Percentiles rank a stretch among this genome's conserved stretches.
These are phyloP conservation scores for Diplogasteroides magnus DNA, from an alignment of 1,140 invertebrate species.

Conservation along the genomic window DNA sequence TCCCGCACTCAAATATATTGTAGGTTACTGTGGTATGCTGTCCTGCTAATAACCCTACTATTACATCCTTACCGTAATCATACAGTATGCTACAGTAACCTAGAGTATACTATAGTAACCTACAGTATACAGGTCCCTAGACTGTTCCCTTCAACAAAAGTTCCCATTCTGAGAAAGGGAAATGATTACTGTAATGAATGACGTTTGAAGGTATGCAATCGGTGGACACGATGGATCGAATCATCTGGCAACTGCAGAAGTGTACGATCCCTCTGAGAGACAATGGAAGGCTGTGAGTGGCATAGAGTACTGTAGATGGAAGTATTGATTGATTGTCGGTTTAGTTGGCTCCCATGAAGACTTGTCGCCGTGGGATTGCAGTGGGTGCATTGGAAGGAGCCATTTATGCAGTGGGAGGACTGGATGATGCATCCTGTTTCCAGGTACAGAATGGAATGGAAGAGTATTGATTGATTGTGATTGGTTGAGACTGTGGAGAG, in stretches of 20 bases:
- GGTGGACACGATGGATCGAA: conserved; percentile 84
- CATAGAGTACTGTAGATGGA: conserved; percentile 76
- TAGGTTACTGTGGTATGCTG: too few relatives aligned
- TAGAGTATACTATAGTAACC: too few relatives aligned
- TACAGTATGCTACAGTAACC: too few relatives aligned
- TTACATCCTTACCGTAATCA: too few relatives aligned
- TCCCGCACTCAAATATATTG: too few relatives aligned
- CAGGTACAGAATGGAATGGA: not conserved
- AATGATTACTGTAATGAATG: not conserved
- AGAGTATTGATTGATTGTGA: not conserved
- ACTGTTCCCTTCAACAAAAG: too few relatives aligned
- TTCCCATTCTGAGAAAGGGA: too few relatives aligned
- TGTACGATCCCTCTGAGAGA: conserved; percentile 90
- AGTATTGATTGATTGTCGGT: conserved; percentile 36
- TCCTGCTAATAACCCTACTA: not conserved
- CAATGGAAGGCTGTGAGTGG: conserved; percentile 93
- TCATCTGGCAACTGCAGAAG: conserved; percentile 72
- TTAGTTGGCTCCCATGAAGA: conserved; percentile 93
- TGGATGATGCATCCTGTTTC: conserved; percentile 76
- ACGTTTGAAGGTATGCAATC: conserved; percentile 68
- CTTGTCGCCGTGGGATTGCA: conserved; percentile 85
- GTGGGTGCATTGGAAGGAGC: conserved; percentile 80
- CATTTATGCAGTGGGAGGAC: conserved; percentile 86
- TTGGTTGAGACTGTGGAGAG: conserved; percentile 35
- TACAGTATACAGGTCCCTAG: too few relatives aligned